These are phyloP conservation scores for Synergus laeviventris DNA, from an alignment of 2,888 invertebrate species.

Conservation along the genomic window DNA sequence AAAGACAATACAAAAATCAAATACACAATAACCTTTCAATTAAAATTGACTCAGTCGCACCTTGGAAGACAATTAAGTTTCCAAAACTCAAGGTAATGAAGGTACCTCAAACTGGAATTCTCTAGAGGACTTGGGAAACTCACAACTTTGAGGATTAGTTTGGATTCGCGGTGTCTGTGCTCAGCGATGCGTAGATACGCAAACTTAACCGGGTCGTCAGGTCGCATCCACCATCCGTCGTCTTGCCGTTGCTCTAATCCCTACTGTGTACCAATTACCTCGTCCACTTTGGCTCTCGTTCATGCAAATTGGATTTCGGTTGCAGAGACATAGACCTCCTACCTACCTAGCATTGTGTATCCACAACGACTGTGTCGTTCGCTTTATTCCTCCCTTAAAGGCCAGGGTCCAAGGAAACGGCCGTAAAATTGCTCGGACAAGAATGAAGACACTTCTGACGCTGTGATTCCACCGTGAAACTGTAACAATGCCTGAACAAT, in stretches of 20 bases:
- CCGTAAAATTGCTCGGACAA: conserved; percentile 41
- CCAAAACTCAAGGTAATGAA: not conserved
- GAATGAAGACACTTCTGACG: conserved; percentile 25
- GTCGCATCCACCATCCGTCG: conserved; percentile 59
- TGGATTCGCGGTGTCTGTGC: conserved; percentile 45
- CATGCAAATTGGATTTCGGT: conserved; percentile 73
- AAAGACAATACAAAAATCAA: too few species aligned
- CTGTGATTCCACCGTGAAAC: conserved; percentile 44
- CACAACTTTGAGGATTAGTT: conserved; percentile 37
- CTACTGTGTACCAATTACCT: conserved; percentile 64
- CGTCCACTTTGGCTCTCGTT: conserved; percentile 57
- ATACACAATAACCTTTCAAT: too few species aligned
- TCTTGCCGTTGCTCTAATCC: conserved; percentile 64
- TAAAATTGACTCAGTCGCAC: too few species aligned
- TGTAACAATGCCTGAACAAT: conserved; percentile 44
- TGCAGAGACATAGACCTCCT: conserved; percentile 55
- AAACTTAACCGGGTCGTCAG: conserved; percentile 50
- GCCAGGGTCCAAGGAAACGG: conserved; percentile 42
- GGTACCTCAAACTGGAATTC: conserved; percentile 1
- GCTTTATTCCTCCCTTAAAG: conserved; percentile 48
- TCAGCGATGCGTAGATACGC: conserved; percentile 49
- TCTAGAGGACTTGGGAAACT: not conserved
- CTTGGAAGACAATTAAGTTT: not conserved
- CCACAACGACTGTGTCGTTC: conserved; percentile 49
- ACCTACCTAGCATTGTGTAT: conserved; percentile 51